phyloP scores from a whole-genome alignment of 1,140 invertebrate genomes.

The Maconellicoccus hirsutus region DNA sequence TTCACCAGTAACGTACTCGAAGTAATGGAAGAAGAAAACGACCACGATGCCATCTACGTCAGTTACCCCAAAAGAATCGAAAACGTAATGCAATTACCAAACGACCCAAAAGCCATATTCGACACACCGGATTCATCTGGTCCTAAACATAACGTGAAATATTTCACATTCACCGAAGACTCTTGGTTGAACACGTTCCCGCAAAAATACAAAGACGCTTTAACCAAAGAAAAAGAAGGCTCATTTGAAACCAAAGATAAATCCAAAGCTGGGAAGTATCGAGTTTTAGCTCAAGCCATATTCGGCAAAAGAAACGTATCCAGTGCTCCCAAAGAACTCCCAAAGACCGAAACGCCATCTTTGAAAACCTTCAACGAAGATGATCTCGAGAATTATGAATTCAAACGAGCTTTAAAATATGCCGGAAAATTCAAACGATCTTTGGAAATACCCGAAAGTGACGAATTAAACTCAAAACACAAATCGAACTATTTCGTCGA shows the following conservation, averaged over 20 bases:
- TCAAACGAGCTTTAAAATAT: neutral
- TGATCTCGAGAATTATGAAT: neutral
- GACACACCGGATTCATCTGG: neutral
- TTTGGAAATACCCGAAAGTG: neutral
- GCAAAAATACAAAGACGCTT: neutral
- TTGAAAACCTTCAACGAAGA: neutral
- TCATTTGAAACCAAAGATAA: neutral
- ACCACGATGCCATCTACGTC: neutral
- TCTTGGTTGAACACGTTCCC: neutral
- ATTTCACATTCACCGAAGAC: neutral
- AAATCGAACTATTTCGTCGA: too few relatives aligned
- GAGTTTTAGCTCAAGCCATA: neutral
- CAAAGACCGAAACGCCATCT: neutral
- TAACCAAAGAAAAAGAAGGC: neutral
- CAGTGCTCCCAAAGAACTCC: neutral
- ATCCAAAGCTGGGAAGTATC: neutral
- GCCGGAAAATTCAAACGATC: neutral
- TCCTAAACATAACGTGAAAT: neutral
- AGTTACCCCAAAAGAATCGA: neutral
- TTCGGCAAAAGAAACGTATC: neutral
- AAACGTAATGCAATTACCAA: neutral
- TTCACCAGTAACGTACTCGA: neutral
- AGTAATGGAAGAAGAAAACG: neutral
- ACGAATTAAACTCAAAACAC: too few relatives aligned
- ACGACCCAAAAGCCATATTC: neutral